Base-by-base conservation (phyloP, 2,797 vertebrate species). In the Gymnocypris eckloni region DNA sequence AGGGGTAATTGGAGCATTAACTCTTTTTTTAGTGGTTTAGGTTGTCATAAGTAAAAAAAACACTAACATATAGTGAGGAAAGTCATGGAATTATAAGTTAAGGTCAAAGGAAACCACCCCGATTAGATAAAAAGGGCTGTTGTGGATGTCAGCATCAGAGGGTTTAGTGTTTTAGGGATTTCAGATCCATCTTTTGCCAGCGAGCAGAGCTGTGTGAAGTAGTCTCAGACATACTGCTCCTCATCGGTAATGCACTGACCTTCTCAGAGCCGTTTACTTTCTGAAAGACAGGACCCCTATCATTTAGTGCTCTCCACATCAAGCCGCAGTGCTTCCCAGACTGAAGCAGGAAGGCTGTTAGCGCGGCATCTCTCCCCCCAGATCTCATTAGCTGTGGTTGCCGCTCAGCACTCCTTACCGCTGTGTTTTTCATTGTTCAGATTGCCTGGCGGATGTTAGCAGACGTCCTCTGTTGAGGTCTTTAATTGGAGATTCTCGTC, bases 291-390 rank as follows among this genome's bases (percentile, higher is more conserved):
- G 56, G 52, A 86, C 39, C 78, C 78, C 78, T 81, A 86, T 86
- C 78, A 86, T 86, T 81, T 86, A 85, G 83, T 85, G 67, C 70
- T 75, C 69, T 81, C 84, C 56, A 86, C 84, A 79, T 79, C 66
- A 79, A 79, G 54, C 83, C 25, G 18, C 77, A 85, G 66, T 79
- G 83, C 76, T 78, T 79, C 20, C 41, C 67, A 72, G 77, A 85
- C 66, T 85, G 12, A 71, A 71, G 76, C 83, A 61, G 54, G 52
- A 61, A 66, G 78, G 56, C 84, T 85, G 84, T 85, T 71, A 80
- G 84, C 54, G 15, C 39, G 13, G 15, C 84, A 52, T 81, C 78
- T 86, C 69, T 81, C 78, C 78, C 78, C 59, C 56, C n/a, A 86
- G 84, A 86, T 86, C 84, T 86, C 84, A 86, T 86, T 86, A 86